These are phyloP conservation scores for Cyprinodon variegatus DNA, from an alignment of 2,113 vertebrate genomes.

Conservation along the genomic window DNA sequence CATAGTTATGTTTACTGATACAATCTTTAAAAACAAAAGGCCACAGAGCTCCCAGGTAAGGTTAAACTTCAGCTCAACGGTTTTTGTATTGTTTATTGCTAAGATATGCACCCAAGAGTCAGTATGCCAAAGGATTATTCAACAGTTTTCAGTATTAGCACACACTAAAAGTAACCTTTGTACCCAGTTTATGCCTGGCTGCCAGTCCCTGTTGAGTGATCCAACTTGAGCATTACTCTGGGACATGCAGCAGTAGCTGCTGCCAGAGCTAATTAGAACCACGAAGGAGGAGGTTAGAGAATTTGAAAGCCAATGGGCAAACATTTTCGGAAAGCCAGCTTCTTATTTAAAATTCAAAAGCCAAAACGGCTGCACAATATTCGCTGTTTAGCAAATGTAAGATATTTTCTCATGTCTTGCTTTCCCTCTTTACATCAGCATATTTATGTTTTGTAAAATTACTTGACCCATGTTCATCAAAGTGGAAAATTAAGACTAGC, in stretches of 20 bases:
- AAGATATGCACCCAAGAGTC: not conserved
- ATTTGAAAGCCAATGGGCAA: conserved; percentile 30
- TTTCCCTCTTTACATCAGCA: not conserved
- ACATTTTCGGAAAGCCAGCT: conserved; percentile 30
- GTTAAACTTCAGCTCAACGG: not conserved
- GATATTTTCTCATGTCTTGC: not conserved
- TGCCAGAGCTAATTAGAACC: conserved; percentile 52
- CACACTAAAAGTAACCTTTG: conserved; percentile 1
- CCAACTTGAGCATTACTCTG: conserved; percentile 44
- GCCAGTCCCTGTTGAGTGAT: conserved; percentile 47
- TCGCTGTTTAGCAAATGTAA: not conserved
- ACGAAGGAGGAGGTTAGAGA: conserved; percentile 33
- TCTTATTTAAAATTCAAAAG: conserved; percentile 12
- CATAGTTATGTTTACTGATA: too few species aligned
- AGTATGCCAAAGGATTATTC: not conserved
- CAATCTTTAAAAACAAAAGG: too few species aligned
- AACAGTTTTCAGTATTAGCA: not conserved
- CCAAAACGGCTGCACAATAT: conserved; percentile 24
- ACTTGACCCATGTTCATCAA: not conserved
- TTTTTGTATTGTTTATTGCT: too few species aligned
- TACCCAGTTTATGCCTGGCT: conserved; percentile 20
- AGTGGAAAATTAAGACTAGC: not conserved
- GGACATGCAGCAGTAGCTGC: conserved; percentile 33
- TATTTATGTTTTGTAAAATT: not conserved
- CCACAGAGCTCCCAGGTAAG: too few species aligned